Percentiles rank a stretch among this genome's conserved stretches.
Evolutionary conservation across 2,888 invertebrate species (phyloP).

Genomic region (Blastobasis adustella): DNA sequence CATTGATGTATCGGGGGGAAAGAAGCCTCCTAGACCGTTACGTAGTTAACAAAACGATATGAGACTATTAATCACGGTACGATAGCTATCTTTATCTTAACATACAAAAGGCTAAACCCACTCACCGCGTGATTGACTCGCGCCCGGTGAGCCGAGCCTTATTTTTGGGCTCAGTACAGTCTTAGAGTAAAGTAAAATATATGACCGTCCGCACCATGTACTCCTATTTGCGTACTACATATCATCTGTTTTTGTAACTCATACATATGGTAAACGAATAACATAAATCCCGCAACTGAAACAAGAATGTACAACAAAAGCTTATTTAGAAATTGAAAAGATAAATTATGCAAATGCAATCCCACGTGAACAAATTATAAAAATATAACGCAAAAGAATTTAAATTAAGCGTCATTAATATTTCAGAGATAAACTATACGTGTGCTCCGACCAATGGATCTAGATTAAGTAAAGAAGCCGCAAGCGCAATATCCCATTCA

Average conservation of each 20-base stretch:
- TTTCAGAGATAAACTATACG: slow-evolving; percentile 5
- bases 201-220: too few relatives aligned
- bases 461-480: slow-evolving; percentile 18
- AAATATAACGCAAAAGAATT: background rate
- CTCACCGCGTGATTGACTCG: background rate
- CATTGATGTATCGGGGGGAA: slow-evolving; percentile 63
- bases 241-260: too few relatives aligned
- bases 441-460: slow-evolving; percentile 5
- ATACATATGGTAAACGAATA: too few relatives aligned
- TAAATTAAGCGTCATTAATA: slow-evolving; percentile 4
- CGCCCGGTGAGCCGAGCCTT: background rate
- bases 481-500: slow-evolving; percentile 26
- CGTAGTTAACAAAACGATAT: slow-evolving; percentile 57
- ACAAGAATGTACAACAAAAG: too few relatives aligned
- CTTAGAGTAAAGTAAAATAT: too few relatives aligned
- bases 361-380: slow-evolving; percentile 1
- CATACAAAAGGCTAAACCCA: slow-evolving; percentile 11
- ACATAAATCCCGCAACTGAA: too few relatives aligned
- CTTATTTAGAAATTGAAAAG: background rate
- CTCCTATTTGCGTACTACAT: too few relatives aligned
- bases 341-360: background rate
- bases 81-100: slow-evolving; percentile 40
- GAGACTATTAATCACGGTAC: slow-evolving; percentile 46
- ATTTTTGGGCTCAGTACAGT: too few relatives aligned
- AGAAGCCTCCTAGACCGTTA: slow-evolving; percentile 50